Evolutionary conservation across 2,113 vertebrate species (phyloP).

Genomic region (Odocoileus virginianus): DNA sequence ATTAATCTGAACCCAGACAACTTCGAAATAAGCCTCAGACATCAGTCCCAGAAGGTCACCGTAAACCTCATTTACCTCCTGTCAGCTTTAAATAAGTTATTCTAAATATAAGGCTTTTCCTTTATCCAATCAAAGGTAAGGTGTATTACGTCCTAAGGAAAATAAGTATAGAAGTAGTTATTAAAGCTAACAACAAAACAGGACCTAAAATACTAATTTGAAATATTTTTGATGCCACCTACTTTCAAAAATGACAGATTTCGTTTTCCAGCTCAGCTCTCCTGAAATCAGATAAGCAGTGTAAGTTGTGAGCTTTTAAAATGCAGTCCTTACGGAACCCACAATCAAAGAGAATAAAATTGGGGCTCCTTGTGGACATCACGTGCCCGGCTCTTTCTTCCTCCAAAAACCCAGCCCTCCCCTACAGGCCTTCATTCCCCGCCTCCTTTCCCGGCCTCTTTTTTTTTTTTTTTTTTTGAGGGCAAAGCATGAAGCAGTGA

Average conservation of each 20-base stretch:
- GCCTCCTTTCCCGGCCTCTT: not conserved
- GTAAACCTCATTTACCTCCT: not conserved
- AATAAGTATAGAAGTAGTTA: not conserved
- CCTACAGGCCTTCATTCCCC: not conserved
- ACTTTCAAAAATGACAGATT: constrained; percentile 3
- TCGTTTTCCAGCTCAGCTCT: not conserved
- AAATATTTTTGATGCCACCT: not conserved
- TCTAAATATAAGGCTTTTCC: not conserved
- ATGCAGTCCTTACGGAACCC: not conserved
- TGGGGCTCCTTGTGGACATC: not conserved
- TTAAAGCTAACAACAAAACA: not conserved
- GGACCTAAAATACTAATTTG: not conserved
- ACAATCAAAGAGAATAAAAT: not conserved
- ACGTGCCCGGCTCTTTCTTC: not conserved
- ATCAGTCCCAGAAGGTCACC: not conserved
- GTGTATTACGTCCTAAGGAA: not conserved
- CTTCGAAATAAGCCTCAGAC: not conserved
- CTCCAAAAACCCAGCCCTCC: not conserved
- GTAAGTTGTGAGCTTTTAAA: not conserved
- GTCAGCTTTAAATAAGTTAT: not conserved
- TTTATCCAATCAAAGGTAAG: not conserved
- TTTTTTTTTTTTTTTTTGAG: not conserved
- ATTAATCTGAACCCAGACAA: not conserved
- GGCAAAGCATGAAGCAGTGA: not conserved
- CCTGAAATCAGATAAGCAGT: not conserved